A percentile compares a stretch with the other conserved stretches of the same genome.
Evolutionary conservation across 2,888 invertebrate genomes (phyloP).

Genomic region (Heliconius charithonia): DNA sequence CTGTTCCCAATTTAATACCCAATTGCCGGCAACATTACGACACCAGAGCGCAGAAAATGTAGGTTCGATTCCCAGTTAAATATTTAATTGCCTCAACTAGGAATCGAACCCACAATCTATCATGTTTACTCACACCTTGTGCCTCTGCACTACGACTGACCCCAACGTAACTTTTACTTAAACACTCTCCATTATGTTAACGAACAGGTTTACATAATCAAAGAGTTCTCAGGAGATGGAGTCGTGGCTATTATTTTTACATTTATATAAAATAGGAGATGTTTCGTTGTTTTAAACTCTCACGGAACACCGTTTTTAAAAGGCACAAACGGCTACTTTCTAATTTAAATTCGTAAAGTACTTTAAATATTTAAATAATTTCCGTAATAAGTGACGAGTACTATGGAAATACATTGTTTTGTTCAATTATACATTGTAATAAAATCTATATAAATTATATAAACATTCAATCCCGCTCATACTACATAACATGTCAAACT

Average conservation of each 20-base stretch:
- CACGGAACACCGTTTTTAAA: conserved; percentile 26
- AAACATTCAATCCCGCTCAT: neutral
- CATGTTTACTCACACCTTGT: too few relatives aligned
- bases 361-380: conserved; percentile 8
- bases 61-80: too few relatives aligned
- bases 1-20: too few relatives aligned
- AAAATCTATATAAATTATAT: too few relatives aligned
- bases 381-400: neutral
- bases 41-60: too few relatives aligned
- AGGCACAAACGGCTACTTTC: conserved; percentile 18
- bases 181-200: conserved; percentile 13
- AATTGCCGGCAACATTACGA: too few relatives aligned
- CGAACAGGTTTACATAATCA: conserved; percentile 26
- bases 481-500: neutral
- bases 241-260: conserved; percentile 37
- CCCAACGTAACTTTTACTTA: conserved; percentile 17
- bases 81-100: too few relatives aligned
- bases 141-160: too few relatives aligned
- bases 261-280: conserved; percentile 29
- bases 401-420: neutral
- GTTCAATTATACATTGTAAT: neutral
- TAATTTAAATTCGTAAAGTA: conserved; percentile 1
- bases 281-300: conserved; percentile 20
- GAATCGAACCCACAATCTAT: too few relatives aligned
- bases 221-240: conserved; percentile 31